These are phyloP conservation scores for Gymnocypris eckloni DNA, from an alignment of 2,797 vertebrate genomes.

Conservation along the genomic window DNA sequence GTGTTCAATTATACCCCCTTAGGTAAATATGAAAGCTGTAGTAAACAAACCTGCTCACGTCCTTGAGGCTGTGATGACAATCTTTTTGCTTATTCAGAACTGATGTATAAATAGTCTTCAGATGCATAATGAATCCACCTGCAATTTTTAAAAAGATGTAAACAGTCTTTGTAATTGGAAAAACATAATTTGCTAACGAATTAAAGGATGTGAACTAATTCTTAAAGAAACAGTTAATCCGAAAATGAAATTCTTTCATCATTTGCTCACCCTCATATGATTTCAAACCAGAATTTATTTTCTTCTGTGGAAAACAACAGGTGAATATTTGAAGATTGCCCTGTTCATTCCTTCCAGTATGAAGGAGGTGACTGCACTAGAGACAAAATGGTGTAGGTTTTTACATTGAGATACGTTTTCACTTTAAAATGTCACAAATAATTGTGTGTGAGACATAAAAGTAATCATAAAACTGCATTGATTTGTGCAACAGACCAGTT, in stretches of 20 bases:
- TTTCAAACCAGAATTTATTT: not conserved
- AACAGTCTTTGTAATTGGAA: not conserved
- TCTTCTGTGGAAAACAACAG: not conserved
- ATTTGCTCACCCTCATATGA: not conserved
- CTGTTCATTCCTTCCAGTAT: not conserved
- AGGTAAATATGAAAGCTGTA: constrained; percentile 22
- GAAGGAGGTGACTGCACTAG: not conserved
- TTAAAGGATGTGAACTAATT: not conserved
- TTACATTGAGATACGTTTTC: not conserved
- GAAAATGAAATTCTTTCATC: not conserved
- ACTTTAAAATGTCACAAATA: not conserved
- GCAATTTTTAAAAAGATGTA: not conserved
- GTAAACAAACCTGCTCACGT: constrained; percentile 11
- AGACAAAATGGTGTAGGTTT: not conserved
- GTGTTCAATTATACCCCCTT: constrained; percentile 32
- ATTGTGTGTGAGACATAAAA: not conserved
- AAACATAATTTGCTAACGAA: not conserved
- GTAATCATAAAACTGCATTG: not conserved
- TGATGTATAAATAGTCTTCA: not conserved
- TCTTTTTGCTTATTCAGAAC: not conserved
- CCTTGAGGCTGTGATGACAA: constrained; percentile 1
- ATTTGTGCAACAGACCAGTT: not conserved
- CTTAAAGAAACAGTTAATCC: not conserved
- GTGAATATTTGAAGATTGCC: not conserved
- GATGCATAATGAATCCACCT: not conserved